Conservation (phyloP, 2,797 vertebrate species). For the Lithobates pipiens region DNA sequence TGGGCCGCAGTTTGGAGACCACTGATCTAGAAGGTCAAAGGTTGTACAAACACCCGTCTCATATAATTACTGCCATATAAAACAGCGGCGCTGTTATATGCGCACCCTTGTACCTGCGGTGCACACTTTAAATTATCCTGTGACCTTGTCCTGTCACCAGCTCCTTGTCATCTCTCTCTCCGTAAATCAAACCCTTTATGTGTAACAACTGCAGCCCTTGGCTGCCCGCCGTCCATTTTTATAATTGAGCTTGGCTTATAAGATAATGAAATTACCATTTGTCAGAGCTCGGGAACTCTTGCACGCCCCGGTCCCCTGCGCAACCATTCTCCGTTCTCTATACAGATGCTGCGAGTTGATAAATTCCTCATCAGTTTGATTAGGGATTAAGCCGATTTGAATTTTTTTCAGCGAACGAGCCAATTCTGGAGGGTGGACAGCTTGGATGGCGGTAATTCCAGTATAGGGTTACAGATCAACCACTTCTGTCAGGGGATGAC, state of each 20-base stretch:
- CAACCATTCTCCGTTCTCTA: conserved; percentile 33
- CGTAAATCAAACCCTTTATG: conserved; percentile 49
- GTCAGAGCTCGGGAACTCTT: conserved; percentile 25
- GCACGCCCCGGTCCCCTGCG: background rate
- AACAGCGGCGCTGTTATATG: background rate
- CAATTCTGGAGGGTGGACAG: background rate
- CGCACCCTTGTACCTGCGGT: conserved; percentile 12
- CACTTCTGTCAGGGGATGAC: background rate
- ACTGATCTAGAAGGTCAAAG: background rate
- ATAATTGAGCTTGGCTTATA: conserved; percentile 56
- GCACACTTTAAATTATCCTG: conserved; percentile 37
- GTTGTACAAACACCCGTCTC: background rate
- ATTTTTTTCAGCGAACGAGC: background rate
- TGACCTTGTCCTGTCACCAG: conserved; percentile 43
- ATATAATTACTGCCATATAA: background rate
- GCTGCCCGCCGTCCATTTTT: conserved; percentile 33
- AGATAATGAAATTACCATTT: conserved; percentile 58
- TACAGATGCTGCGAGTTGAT: conserved; percentile 51
- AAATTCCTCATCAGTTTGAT: conserved; percentile 50
- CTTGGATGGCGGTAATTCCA: background rate
- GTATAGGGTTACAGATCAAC: background rate
- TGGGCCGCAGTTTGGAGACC: too few species aligned
- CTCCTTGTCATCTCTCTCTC: conserved; percentile 24
- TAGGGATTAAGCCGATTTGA: conserved; percentile 30
- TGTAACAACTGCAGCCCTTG: background rate